Evolutionary conservation across 1,140 invertebrate genomes (phyloP).

Genomic region (Venturia canescens): DNA sequence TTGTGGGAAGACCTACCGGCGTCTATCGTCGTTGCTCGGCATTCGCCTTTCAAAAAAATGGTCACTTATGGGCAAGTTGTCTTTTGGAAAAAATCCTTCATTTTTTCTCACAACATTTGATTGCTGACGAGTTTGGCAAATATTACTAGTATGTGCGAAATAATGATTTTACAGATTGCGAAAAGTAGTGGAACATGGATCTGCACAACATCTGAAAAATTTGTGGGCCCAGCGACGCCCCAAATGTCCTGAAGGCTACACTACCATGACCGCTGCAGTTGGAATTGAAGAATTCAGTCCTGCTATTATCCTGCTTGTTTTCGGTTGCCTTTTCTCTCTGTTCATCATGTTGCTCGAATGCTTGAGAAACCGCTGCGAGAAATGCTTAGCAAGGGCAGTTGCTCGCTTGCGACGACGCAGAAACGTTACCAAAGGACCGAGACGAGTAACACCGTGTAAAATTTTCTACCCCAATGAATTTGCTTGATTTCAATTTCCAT

Average conservation of each 20-base stretch:
- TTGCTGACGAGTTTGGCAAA: too few relatives aligned
- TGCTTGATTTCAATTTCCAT: too few relatives aligned
- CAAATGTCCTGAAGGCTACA: slow-evolving; percentile 62
- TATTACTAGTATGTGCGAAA: background rate
- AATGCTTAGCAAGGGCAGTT: background rate
- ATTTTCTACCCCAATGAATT: too few relatives aligned
- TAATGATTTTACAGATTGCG: slow-evolving; percentile 58
- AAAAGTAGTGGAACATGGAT: slow-evolving; percentile 60
- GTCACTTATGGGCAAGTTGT: slow-evolving; percentile 79
- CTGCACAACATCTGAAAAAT: slow-evolving; percentile 51
- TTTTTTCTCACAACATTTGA: too few relatives aligned
- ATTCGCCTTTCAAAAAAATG: slow-evolving; percentile 81
- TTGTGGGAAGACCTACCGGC: slow-evolving; percentile 79
- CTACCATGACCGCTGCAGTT: slow-evolving; percentile 60
- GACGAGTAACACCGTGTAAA: background rate
- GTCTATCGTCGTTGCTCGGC: slow-evolving; percentile 77
- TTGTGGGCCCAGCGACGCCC: slow-evolving; percentile 63
- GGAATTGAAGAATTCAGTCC: slow-evolving; percentile 63
- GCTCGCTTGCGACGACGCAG: background rate
- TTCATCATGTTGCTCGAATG: slow-evolving; percentile 51
- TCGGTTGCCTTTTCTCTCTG: slow-evolving; percentile 52
- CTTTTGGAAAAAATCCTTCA: background rate
- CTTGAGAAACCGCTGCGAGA: background rate
- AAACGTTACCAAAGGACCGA: background rate
- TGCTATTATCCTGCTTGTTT: slow-evolving; percentile 60